Evolutionary conservation across 2,888 invertebrate genomes (phyloP).

Genomic region (Prenolepis imparis): DNA sequence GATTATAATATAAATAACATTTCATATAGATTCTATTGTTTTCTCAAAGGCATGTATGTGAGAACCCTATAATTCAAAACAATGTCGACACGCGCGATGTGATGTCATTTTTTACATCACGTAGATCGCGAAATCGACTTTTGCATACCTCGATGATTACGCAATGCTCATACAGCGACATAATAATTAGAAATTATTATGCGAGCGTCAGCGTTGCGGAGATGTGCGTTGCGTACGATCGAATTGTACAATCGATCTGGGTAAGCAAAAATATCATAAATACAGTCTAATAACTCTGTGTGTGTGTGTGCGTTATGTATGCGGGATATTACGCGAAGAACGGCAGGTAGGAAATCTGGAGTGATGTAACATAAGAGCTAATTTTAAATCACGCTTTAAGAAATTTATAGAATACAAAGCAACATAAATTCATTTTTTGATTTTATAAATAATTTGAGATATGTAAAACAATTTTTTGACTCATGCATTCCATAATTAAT

Average conservation of each 20-base stretch:
- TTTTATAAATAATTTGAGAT: neutral
- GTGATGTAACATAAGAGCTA: slow-evolving; percentile 2
- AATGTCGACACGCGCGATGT: neutral
- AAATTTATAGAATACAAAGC: neutral
- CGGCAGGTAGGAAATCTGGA: neutral
- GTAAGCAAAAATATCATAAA: slow-evolving; percentile 17
- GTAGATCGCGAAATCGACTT: slow-evolving; percentile 24
- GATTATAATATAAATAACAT: neutral
- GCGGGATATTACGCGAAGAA: neutral
- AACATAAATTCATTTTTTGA: neutral
- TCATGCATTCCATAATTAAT: neutral
- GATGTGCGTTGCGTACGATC: slow-evolving; percentile 21
- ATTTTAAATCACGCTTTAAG: slow-evolving; percentile 12
- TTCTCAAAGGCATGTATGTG: neutral
- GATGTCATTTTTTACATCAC: slow-evolving; percentile 4
- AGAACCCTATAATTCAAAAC: slow-evolving; percentile 3
- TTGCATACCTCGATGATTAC: slow-evolving; percentile 9
- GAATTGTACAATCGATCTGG: slow-evolving; percentile 13
- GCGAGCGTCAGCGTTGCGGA: slow-evolving; percentile 13
- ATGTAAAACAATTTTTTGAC: neutral
- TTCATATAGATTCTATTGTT: slow-evolving; percentile 2
- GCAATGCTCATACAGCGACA: slow-evolving; percentile 12
- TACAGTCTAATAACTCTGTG: neutral
- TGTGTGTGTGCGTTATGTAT: neutral
- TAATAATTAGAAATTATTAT: slow-evolving; percentile 35